phyloP scores from a whole-genome alignment of 2,113 vertebrate genomes.

The Pterocles burchelli region DNA sequence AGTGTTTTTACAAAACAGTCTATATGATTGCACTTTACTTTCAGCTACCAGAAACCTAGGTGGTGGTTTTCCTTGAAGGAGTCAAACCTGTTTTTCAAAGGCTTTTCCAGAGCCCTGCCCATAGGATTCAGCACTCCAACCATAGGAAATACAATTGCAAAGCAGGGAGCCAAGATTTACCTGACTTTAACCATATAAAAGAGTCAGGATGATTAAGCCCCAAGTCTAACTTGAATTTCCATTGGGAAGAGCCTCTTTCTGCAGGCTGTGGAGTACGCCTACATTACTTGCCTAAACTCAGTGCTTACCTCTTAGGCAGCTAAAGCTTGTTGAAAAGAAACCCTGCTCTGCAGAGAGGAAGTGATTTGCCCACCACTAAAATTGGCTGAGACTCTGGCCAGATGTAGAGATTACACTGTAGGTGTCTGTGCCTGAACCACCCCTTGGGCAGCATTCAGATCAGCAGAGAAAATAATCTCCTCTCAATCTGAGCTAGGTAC shows the following conservation, averaged over 20 bases:
- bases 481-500: neutral
- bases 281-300: neutral
- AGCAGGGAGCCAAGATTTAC: neutral
- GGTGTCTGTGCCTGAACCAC: neutral
- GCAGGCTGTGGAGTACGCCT: neutral
- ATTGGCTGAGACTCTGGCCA: neutral
- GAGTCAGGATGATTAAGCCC: neutral
- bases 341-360: neutral
- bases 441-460: neutral
- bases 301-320: neutral
- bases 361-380: neutral
- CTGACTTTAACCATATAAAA: neutral
- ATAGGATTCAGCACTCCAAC: neutral
- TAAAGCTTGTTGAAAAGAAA: neutral
- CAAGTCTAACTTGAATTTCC: slow-evolving; percentile 18
- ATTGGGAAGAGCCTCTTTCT: neutral
- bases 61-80: slow-evolving; percentile 31
- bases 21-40: neutral
- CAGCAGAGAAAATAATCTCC: neutral
- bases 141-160: neutral
- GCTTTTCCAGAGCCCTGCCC: neutral
- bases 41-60: neutral
- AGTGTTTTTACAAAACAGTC: neutral
- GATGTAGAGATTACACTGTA: neutral
- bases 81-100: slow-evolving; percentile 56